phyloP scores from a whole-genome alignment of 2,113 vertebrate species.

The Corapipo altera region DNA sequence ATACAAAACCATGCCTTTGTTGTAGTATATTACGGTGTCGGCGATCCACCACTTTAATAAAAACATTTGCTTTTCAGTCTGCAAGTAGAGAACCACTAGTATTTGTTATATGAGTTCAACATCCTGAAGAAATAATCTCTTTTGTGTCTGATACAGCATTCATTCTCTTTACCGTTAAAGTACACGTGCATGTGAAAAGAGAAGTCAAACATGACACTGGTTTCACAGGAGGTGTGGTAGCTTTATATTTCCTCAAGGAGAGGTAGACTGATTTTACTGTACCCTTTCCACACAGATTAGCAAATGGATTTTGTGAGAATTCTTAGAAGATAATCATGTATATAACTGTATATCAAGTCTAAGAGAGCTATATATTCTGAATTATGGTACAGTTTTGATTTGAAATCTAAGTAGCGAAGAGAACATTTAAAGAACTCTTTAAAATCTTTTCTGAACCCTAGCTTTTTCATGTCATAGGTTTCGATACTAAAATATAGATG shows the following conservation, averaged over 20 bases:
- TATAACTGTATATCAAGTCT: background rate
- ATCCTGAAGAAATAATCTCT: slow-evolving; percentile 21
- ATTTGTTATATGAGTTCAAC: background rate
- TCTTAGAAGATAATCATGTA: background rate
- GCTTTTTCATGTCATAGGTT: background rate
- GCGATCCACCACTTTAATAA: background rate
- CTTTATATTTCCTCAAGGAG: background rate
- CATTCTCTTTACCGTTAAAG: background rate
- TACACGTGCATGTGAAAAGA: background rate
- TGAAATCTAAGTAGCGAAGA: background rate
- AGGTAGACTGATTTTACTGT: background rate
- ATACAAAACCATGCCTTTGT: background rate
- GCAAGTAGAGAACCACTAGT: background rate
- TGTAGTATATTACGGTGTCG: background rate
- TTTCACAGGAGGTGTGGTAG: background rate
- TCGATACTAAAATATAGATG: background rate
- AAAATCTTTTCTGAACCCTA: background rate
- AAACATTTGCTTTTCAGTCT: slow-evolving; percentile 25
- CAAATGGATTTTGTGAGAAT: background rate
- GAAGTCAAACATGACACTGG: background rate
- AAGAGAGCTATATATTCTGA: background rate
- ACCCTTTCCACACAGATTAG: background rate
- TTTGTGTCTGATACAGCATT: background rate
- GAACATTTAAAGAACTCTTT: background rate
- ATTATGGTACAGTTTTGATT: background rate